Evolutionary conservation across 2,113 vertebrate genomes (phyloP), one percentile per base, ranked within the genome.

Genomic region (Aspidoscelis tigris): DNA sequence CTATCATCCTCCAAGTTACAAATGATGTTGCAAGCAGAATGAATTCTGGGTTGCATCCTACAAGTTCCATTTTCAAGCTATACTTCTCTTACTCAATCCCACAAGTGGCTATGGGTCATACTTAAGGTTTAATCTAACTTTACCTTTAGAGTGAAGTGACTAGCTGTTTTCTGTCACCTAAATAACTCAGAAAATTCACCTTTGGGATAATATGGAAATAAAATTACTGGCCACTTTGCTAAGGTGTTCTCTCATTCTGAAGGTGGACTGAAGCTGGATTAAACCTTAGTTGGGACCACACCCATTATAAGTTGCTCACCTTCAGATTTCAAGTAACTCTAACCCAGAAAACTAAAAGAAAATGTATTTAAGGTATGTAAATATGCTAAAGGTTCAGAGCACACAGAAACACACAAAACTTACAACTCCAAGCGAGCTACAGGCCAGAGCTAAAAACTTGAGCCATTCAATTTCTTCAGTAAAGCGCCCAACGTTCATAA

Each of bases 371-470:
- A 73, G 72, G 2, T 0, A 2, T 80, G 55, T 76, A 83, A 39
- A 81, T 72, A 47, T 72, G 87, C 10, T 24, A 20, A 71, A 24
- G 41, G 21, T 53, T 33, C 43, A 44, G 72, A 58, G 80, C n/a
- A 68, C 26, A 50, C 84, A 87, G 58, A 43, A 79, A 90, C 90
- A 68, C 26, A 50, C 84, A 87, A 47, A 81, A 90, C 90, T 94
- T 91, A 93, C 82, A 85, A 88, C 92, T 91, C 94, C 84, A 43
- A 93, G 88, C 75, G 92, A 90, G 82, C 93, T 95, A 83, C 89
- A 92, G 9, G 87, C 77, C 47, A 94, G 84, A 33, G 82, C 91
- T 91, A 95, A 93, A 92, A 95, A 91, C 83, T 94, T 94, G 3
- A 94, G 88, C 89, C 91, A 89, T 78, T 94, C 90, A 20, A 83